A percentile compares a stretch with the other conserved stretches of the same genome.
Evolutionary conservation across 2,888 invertebrate genomes (phyloP).

Genomic region (Plebejus argus): DNA sequence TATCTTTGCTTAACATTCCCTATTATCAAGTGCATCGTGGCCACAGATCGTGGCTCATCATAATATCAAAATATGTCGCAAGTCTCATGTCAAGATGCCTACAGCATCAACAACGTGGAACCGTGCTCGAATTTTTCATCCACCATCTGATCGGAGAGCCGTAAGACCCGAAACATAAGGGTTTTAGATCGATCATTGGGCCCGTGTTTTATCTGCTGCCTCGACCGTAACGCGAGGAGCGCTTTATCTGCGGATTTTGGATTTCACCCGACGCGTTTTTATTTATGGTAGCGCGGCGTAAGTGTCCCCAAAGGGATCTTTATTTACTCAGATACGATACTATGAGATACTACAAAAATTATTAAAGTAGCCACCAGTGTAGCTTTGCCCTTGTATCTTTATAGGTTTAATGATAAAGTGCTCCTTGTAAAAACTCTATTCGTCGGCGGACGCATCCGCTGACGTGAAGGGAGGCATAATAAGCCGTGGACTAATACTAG

Average conservation of each 20-base stretch:
- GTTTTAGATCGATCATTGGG: constrained; percentile 5
- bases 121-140: neutral
- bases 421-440: neutral
- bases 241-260: constrained; percentile 29
- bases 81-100: neutral
- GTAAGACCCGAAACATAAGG: neutral
- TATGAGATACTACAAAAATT: neutral
- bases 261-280: constrained; percentile 11
- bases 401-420: neutral
- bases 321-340: neutral
- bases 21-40: no score
- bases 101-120: neutral
- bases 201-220: neutral
- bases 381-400: neutral
- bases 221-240: neutral
- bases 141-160: neutral
- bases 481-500: no score
- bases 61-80: no score
- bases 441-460: neutral
- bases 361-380: neutral
- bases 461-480: no score
- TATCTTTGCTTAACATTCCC: no score
- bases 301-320: neutral
- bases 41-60: no score
- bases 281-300: constrained; percentile 5